Base-by-base conservation (phyloP, 2,113 vertebrate species). In the Tichodroma muraria region DNA sequence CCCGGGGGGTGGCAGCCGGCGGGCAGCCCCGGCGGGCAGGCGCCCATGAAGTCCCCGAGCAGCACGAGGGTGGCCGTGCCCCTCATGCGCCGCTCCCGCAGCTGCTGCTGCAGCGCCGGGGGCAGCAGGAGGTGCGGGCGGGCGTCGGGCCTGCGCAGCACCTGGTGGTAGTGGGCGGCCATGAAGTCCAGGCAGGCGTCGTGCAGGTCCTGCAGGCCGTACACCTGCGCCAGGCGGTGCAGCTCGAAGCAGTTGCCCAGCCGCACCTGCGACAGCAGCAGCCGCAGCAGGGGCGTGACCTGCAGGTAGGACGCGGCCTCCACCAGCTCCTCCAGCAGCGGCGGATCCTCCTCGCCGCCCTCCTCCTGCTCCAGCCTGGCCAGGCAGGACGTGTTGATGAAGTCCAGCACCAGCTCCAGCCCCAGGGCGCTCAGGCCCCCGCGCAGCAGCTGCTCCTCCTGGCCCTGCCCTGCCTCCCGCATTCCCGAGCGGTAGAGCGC, bases 401-500 rank as follows among this genome's bases (percentile, higher is more conserved):
- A 99, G 96, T 98, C 98, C 89, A 99, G 97, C 85, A 99, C 99
- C 77, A 99, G 97, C 96, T 99, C 99, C 97, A 99, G 97, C 18
- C 99, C 99, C 25, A 97, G 96, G 2, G 98, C 98, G 79, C 99
- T 99, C 79, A 99, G 98, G 21, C 99, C 99, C 38, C 99, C 99
- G 64, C 98, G 98, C 95, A 99, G 97, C 95, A 98, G 98, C 96
- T 99, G 99, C 20, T 98, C 98, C 89, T 98, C 98, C 93, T 98
- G 98, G 53, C 97, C 98, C 89, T 96, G 60, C 89, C 78, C 94
- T 25, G 99, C 98, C 96, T 99, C 99, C 80, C 98, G 97, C 99
- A 99, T 99, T 31, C 99, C 99, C 24, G 99, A 99, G 97, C 98
- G 98, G 97, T 99, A 99, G 23, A 99, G 98, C 0, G 99, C 99